These are phyloP conservation scores for Syrmaticus mikado DNA, from an alignment of 2,113 vertebrate species.

Conservation along the genomic window DNA sequence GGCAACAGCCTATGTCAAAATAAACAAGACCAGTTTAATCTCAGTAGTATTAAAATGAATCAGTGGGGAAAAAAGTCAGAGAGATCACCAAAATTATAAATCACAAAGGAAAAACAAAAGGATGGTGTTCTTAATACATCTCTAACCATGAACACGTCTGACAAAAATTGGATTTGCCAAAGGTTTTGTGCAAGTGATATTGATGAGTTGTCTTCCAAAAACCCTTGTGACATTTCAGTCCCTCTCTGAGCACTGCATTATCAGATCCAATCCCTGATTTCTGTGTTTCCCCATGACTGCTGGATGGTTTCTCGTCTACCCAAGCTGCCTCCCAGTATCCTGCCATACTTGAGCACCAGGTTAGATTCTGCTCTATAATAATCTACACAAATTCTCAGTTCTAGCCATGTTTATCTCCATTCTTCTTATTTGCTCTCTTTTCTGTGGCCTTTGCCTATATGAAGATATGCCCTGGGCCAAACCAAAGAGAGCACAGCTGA, in stretches of 20 bases:
- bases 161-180: neutral
- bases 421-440: neutral
- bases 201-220: neutral
- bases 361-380: neutral
- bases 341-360: neutral
- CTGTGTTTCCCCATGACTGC: neutral
- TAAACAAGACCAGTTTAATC: neutral
- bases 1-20: neutral
- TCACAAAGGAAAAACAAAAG: neutral
- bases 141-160: neutral
- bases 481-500: neutral
- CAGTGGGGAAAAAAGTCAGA: neutral
- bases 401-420: neutral
- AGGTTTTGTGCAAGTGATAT: neutral
- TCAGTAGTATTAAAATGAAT: neutral
- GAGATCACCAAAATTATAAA: neutral
- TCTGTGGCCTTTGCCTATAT: neutral
- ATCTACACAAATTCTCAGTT: neutral
- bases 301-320: neutral
- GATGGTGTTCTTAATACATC: accelerated
- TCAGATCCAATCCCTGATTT: neutral
- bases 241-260: neutral
- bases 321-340: neutral
- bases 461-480: neutral
- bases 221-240: neutral